Percentiles rank a stretch among this genome's conserved stretches.
phyloP scores from a whole-genome alignment of 2,888 invertebrate genomes.

The Drosophila kuntzei region DNA sequence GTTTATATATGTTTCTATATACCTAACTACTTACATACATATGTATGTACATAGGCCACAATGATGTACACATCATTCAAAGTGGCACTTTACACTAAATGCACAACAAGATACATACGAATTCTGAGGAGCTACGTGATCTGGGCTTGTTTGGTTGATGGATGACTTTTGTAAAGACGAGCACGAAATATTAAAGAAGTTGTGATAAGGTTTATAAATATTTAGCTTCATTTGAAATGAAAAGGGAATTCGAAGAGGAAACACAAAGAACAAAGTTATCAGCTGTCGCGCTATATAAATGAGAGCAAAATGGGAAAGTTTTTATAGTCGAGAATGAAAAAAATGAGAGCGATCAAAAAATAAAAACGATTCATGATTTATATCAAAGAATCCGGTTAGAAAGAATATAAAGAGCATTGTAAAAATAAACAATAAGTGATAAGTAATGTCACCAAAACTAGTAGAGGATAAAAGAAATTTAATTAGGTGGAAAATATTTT shows the following conservation, averaged over 20 bases:
- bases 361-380: not conserved
- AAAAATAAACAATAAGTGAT: not conserved
- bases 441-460: too few relatives aligned
- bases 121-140: slow-evolving; percentile 51
- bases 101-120: slow-evolving; percentile 40
- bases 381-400: not conserved
- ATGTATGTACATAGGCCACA: slow-evolving; percentile 9
- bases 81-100: slow-evolving; percentile 60
- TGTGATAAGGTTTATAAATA: not conserved
- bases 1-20: not conserved
- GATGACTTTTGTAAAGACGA: slow-evolving; percentile 38
- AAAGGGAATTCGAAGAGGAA: not conserved
- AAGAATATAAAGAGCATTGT: not conserved
- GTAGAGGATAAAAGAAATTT: too few relatives aligned
- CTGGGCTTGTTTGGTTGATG: slow-evolving; percentile 56
- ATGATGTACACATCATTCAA: slow-evolving; percentile 33
- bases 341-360: not conserved
- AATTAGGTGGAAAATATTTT: too few relatives aligned
- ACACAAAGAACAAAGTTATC: not conserved
- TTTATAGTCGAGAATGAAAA: not conserved
- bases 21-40: not conserved
- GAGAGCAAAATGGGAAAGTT: not conserved
- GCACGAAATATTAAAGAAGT: not conserved
- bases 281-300: not conserved
- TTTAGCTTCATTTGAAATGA: not conserved